phyloP scores from a whole-genome alignment of 2,888 invertebrate genomes.

The Pammene aurita region DNA sequence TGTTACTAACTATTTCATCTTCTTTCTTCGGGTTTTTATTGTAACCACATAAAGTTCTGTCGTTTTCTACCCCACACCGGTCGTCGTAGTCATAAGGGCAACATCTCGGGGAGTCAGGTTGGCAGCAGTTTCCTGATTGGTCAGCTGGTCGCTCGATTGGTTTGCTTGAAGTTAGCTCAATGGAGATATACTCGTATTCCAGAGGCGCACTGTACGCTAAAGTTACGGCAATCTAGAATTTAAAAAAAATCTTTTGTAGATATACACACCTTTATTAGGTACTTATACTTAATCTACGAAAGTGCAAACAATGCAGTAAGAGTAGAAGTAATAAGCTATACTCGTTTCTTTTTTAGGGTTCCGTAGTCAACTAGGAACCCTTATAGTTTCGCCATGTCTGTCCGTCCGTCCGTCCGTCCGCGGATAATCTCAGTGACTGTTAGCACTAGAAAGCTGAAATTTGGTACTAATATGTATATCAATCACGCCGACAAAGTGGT shows the following conservation, averaged over 20 bases:
- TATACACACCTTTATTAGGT: too few species aligned
- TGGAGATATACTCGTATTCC: slow-evolving; percentile 14
- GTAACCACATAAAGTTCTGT: slow-evolving; percentile 15
- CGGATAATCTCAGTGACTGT: too few species aligned
- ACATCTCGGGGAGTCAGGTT: not conserved
- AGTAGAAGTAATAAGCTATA: too few species aligned
- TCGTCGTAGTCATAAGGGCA: slow-evolving; percentile 21
- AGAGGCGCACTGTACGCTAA: slow-evolving; percentile 10
- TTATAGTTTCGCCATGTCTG: too few species aligned
- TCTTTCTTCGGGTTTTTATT: slow-evolving; percentile 4
- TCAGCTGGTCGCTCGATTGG: not conserved
- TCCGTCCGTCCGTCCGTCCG: too few species aligned
- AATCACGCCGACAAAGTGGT: too few species aligned
- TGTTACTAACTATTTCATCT: not conserved
- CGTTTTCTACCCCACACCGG: not conserved
- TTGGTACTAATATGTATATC: too few species aligned
- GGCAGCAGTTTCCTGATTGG: not conserved
- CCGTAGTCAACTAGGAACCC: too few species aligned
- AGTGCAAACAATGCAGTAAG: too few species aligned
- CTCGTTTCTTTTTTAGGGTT: too few species aligned
- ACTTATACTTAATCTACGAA: too few species aligned
- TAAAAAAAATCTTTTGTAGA: not conserved
- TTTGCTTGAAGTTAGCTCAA: not conserved
- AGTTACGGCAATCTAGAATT: slow-evolving; percentile 7
- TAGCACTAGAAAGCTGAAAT: too few species aligned